Evolutionary conservation across 2,888 invertebrate species (phyloP).

Genomic region (Hydropsyche betteni): DNA sequence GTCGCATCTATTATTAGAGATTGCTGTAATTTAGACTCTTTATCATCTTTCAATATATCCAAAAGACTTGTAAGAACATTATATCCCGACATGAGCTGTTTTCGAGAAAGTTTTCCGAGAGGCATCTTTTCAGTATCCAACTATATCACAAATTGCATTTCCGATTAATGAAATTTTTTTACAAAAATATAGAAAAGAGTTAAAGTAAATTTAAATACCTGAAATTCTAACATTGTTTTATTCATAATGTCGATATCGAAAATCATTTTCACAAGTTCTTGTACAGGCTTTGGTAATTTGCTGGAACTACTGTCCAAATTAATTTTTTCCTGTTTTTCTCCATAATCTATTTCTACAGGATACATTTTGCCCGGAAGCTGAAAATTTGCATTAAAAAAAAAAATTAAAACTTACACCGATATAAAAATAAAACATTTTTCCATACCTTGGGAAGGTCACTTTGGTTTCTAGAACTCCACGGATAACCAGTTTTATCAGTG

Average conservation of each 20-base stretch:
- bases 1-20: conserved; percentile 81
- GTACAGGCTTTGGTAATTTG: conserved; percentile 77
- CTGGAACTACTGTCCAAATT: conserved; percentile 65
- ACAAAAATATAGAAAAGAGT: neutral
- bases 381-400: conserved; percentile 18
- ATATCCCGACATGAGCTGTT: conserved; percentile 89
- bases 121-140: conserved; percentile 98
- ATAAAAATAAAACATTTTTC: neutral
- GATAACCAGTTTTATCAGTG: conserved; percentile 82
- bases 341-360: conserved; percentile 92
- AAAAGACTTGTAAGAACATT: conserved; percentile 78
- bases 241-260: conserved; percentile 95
- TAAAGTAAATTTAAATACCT: conserved; percentile 64
- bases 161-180: neutral
- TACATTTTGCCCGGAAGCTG: conserved; percentile 77
- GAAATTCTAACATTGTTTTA: conserved; percentile 90
- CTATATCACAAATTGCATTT: conserved; percentile 55
- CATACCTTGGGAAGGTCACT: conserved; percentile 4
- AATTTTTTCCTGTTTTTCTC: conserved; percentile 63
- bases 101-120: conserved; percentile 91
- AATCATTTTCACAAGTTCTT: conserved; percentile 83
- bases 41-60: conserved; percentile 62
- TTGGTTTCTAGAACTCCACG: neutral
- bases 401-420: neutral
- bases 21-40: conserved; percentile 55